Evolutionary conservation across 2,888 invertebrate species (phyloP), one percentile per base, ranked within the genome.

Genomic region (Scaptomyza flava): DNA sequence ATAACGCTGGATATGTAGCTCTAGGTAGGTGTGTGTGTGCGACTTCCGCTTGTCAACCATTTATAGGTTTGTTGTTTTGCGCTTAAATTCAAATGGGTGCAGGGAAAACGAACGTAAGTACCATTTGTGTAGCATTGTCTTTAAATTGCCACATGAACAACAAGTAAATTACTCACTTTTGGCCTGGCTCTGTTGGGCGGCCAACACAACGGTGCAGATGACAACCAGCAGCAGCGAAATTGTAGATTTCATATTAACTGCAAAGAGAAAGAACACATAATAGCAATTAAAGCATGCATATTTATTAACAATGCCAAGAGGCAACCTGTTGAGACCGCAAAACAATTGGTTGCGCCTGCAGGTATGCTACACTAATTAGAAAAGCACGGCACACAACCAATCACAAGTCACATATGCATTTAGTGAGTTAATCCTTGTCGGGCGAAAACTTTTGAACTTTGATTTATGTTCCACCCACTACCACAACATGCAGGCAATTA

Each of bases 171-270:
- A 91, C 91, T 92, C 77, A 91, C 91, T 91, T 82, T 91, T 91
- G 68, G 91, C 91, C 74, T 91, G 91, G 74, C 89, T 89, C 69
- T 91, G 89, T 69, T 91, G 90, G 64, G 90, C 89, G 63, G 90
- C 91, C 80, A 91, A 82, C 65, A 91, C 90, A 68, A 91, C 89
- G 58, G 91, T 90, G 75, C 91, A 91, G 65, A 91, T 89, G 75
- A 90, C 77, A 75, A 91, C 77, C 66, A 91, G 85, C 73, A 91
- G 82, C 63, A 91, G 81, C 38, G 91, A 89, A 81, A 91, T 87
- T 63, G 89, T 88, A 64, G 91, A 89, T 77, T 91, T 91, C 91
- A 91, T 91, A 53, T 89, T 90, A 80, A 64, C 87, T 87, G 79
- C 50, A 84, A 86, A 86, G 43, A 34, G n/a, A 23, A 11, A 60